A percentile compares a stretch with the other conserved stretches of the same genome.
phyloP scores from a whole-genome alignment of 2,888 invertebrate genomes.

The Drosophila borborema region DNA sequence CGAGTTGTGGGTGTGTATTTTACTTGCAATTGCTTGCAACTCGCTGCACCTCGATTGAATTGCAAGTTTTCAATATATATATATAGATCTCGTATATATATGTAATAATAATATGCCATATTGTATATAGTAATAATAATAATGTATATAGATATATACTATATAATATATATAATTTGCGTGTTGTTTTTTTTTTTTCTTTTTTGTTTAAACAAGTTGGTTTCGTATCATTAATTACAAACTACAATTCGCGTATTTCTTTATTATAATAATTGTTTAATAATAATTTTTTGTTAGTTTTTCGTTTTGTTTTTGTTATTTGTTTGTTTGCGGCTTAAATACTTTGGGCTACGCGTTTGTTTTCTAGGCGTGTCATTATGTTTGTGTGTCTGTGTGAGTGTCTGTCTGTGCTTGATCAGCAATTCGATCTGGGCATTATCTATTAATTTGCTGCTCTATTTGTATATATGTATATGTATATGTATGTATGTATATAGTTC shows the following conservation, averaged over 20 bases:
- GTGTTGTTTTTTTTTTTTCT: conserved; percentile 12
- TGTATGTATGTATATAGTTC: conserved; percentile 18
- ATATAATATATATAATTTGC: conserved; percentile 74
- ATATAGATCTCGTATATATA: conserved; percentile 50
- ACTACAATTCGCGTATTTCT: conserved; percentile 77
- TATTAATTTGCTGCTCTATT: conserved; percentile 21
- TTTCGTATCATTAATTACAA: conserved; percentile 74
- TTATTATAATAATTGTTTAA: conserved; percentile 61
- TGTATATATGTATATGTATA: background rate
- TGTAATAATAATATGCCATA: conserved; percentile 76
- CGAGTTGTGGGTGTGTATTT: conserved; percentile 45
- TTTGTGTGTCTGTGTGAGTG: conserved; percentile 31
- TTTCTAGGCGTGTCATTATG: conserved; percentile 54
- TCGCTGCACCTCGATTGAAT: conserved; percentile 33
- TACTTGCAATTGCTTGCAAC: conserved; percentile 21
- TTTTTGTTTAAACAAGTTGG: conserved; percentile 77
- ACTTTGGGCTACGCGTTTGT: conserved; percentile 70
- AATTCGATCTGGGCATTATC: conserved; percentile 27
- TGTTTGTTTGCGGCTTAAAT: conserved; percentile 78
- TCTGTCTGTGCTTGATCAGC: conserved; percentile 33
- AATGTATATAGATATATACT: conserved; percentile 58
- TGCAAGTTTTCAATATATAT: conserved; percentile 36
- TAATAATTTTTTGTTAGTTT: conserved; percentile 71
- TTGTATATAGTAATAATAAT: conserved; percentile 78
- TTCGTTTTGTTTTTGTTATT: conserved; percentile 44